Evolutionary conservation across 2,797 vertebrate species (phyloP), one percentile per base, ranked within the genome.

Genomic region (Muraenolepis orangiensis): DNA sequence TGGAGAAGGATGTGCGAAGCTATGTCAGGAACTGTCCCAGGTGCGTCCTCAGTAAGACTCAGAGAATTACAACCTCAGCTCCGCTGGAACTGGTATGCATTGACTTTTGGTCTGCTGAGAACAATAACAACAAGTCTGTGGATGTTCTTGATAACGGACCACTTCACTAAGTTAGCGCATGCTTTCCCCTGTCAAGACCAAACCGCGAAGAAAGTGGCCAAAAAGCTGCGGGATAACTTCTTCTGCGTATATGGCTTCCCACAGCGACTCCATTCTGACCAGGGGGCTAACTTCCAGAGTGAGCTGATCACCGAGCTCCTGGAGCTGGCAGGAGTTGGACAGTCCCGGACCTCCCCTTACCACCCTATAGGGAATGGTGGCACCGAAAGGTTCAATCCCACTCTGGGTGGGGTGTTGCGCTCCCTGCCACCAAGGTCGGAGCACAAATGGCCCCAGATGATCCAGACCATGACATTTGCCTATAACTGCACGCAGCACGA

Each of bases 361-460:
- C n/a, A n/a, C n/a, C n/a, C n/a, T n/a, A n/a, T n/a, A n/a, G n/a
- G n/a, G 38, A 78, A 78, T 31, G 67, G 70, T n/a, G 46, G 66
- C 5, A 82, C 76, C 2, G 83, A 84, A 20, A 71, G 71, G 7
- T 79, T 61, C 51, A 61, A 61, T 18, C n/a, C 18, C 51, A 61
- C 51, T 61, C 51, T 61, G 51, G 51, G 51, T 10, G 81, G 75
- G 57, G 76, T 82, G 76, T 20, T 85, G 6, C 61, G 30, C 5
- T 78, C 81, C 0, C 42, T 81, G 6, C 71, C 76, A 0, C 71
- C 31, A 5, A 40, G 28, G 12, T 23, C 72, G 1, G 81, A 85
- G 11, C 72, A 79, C 6, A 80, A 80, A 20, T 84, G 76, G 72
- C 76, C 74, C 4, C 74, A 76, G 26, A 71, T 78, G 18, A 20